Base-by-base conservation (phyloP, 2,113 vertebrate genomes). In the Todiramphus chloris region DNA sequence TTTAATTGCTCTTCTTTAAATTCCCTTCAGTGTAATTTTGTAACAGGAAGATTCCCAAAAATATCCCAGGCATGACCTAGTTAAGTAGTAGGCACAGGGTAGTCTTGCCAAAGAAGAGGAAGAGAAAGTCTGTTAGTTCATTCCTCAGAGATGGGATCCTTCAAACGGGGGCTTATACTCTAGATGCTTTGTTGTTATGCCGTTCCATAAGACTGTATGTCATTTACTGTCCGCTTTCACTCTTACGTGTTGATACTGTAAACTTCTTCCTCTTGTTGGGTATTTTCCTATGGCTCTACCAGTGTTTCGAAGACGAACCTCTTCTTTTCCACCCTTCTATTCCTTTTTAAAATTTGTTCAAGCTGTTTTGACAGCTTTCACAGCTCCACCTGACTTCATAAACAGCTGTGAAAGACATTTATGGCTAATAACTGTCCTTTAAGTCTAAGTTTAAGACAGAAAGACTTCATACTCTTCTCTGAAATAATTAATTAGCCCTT, bases 1-100 rank as follows among this genome's bases (percentile, higher is more conserved):
- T 96, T 96, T 97, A 97, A 97, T 97, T 96, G 86, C 90, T 83
- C 90, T 90, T 63, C 88, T 93, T 68, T 4, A 90, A 96, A 94
- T 92, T 96, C 60, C 88, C 90, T 95, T 92, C 72, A 27, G 75
- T 86, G 63, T 86, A 96, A 96, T 96, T 91, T 96, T 93, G 63
- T 68, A 96, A 90, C 76, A 95, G 83, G 75, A 96, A 96, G 82
- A 93, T 81, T 94, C 76, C 85, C 90, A 13, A 94, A 93, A 96
- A 94, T 93, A 96, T 92, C 90, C 79, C 56, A 95, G 87, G 96
- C 79, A 59, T 92, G 87, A 95, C 88, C 87, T 83, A 95, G 41
- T 89, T 96, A 92, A 91, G 82, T 43, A 81, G 51, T 14, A 21
- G 30, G 68, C 79, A 91, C 44, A 35, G 16, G 53, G 43, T 5